These are phyloP conservation scores for Lepidurus couesii DNA, from an alignment of 1,140 invertebrate genomes.

Conservation along the genomic window DNA sequence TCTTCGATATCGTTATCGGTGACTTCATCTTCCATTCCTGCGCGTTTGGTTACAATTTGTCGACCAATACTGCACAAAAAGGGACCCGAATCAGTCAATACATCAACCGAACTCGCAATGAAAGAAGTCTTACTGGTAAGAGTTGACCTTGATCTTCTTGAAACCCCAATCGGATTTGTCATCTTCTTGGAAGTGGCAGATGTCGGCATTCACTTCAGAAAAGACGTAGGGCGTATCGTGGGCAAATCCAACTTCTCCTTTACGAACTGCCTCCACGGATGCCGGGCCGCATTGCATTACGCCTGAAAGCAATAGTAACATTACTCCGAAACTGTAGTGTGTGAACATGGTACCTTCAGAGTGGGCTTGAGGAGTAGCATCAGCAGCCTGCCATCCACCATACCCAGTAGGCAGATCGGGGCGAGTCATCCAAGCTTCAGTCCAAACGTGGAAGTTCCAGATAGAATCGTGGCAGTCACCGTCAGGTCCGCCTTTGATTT, in stretches of 20 bases:
- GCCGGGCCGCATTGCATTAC: constrained; percentile 49
- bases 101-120: constrained; percentile 1
- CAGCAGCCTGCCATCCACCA: constrained; percentile 51
- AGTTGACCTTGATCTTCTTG: constrained; percentile 39
- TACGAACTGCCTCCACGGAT: constrained; percentile 49
- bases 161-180: constrained; percentile 40
- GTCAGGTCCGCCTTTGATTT: constrained; percentile 40
- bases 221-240: constrained; percentile 52
- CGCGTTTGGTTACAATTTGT: constrained; percentile 49
- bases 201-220: constrained; percentile 54
- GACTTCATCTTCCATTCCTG: constrained; percentile 42
- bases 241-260: constrained; percentile 49
- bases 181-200: constrained; percentile 43
- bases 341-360: constrained; percentile 43
- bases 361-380: constrained; percentile 49
- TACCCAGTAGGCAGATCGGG: constrained; percentile 65
- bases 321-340: not conserved
- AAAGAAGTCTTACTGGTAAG: constrained; percentile 24
- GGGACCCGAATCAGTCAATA: constrained; percentile 11
- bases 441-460: constrained; percentile 90
- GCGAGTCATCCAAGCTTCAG: constrained; percentile 87
- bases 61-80: constrained; percentile 44
- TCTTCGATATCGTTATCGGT: constrained; percentile 44
- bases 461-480: constrained; percentile 40
- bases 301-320: constrained; percentile 27